phyloP scores from a whole-genome alignment of 2,888 invertebrate genomes.

The Gibbula magus region DNA sequence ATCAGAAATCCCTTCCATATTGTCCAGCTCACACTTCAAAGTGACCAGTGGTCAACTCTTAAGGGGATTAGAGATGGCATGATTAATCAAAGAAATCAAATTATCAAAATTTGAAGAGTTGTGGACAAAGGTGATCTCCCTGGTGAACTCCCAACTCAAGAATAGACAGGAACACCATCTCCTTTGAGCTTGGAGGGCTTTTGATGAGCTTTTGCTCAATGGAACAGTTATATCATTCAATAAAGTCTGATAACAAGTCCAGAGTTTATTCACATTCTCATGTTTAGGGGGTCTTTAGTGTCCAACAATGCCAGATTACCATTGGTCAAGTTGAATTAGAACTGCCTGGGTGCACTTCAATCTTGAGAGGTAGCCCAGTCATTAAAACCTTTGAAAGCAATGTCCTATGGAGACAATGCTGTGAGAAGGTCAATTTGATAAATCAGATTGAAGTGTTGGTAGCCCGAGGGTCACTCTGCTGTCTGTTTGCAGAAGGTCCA shows the following conservation, averaged over 20 bases:
- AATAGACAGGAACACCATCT: background rate
- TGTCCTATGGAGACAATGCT: background rate
- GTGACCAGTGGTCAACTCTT: background rate
- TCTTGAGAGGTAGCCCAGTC: background rate
- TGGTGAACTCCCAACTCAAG: background rate
- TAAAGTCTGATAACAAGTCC: conserved; percentile 1
- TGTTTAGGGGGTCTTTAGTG: conserved; percentile 6
- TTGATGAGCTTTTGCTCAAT: background rate
- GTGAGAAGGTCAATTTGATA: background rate
- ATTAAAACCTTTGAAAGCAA: conserved; percentile 12
- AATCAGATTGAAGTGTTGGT: background rate
- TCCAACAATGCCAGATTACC: background rate
- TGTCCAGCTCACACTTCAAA: background rate
- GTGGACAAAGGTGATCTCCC: background rate
- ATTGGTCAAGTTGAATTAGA: conserved; percentile 15
- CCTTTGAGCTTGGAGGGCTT: background rate
- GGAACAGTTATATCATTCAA: conserved; percentile 14
- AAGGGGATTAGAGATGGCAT: conserved; percentile 11
- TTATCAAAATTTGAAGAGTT: background rate
- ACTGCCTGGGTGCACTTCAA: background rate
- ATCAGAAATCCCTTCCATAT: too few relatives aligned
- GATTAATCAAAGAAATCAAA: conserved; percentile 22
- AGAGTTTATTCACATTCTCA: conserved; percentile 2
- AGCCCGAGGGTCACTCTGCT: too few relatives aligned
- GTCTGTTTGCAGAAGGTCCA: too few relatives aligned